These are phyloP conservation scores for Hirudinaria manillensis DNA, from an alignment of 2,888 invertebrate genomes.

Conservation along the genomic window DNA sequence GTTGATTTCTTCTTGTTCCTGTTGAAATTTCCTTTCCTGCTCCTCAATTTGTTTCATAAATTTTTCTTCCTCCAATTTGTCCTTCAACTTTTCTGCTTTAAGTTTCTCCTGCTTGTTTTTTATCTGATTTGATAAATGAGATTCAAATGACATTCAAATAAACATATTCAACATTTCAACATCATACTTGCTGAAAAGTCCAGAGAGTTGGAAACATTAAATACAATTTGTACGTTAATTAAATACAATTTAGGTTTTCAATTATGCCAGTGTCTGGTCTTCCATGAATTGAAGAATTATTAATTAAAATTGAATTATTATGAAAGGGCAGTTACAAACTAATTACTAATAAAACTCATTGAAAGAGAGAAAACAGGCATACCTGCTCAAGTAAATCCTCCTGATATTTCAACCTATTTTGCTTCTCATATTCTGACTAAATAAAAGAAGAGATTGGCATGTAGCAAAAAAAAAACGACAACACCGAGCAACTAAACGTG, in stretches of 20 bases:
- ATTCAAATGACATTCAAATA: too few species aligned
- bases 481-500: too few species aligned
- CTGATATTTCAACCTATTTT: slow-evolving; percentile 24
- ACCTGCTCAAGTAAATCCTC: slow-evolving; percentile 27
- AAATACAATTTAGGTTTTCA: neutral
- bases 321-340: too few species aligned
- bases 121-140: neutral
- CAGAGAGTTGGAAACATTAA: too few species aligned
- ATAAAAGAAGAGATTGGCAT: neutral
- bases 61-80: slow-evolving; percentile 3
- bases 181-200: too few species aligned
- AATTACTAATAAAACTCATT: too few species aligned
- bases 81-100: slow-evolving; percentile 4
- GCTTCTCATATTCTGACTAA: slow-evolving; percentile 19
- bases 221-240: neutral
- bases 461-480: too few species aligned
- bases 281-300: too few species aligned
- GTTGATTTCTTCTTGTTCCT: slow-evolving; percentile 15
- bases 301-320: too few species aligned
- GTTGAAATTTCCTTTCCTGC: slow-evolving; percentile 1
- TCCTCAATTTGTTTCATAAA: slow-evolving; percentile 5
- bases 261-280: too few species aligned
- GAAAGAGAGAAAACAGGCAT: neutral
- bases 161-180: too few species aligned
- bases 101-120: slow-evolving; percentile 1